Percentiles rank a stretch among this genome's conserved stretches.
phyloP scores from a whole-genome alignment of 2,113 vertebrate species.

The Microtus oregoni region DNA sequence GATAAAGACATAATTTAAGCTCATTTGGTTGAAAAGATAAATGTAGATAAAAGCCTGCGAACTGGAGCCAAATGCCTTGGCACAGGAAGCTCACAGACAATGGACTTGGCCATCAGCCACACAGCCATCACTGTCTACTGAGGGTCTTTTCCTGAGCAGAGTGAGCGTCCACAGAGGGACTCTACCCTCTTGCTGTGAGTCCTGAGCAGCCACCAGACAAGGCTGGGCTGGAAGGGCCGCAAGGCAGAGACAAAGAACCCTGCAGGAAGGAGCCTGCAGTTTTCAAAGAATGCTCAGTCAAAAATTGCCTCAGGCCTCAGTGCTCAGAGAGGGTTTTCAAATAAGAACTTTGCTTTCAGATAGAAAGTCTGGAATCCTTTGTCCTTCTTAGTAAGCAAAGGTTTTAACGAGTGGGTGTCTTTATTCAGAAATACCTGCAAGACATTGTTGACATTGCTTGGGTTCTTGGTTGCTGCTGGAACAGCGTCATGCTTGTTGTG shows the following conservation, averaged over 20 bases:
- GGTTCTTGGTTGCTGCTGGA: not conserved
- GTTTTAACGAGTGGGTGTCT: conserved; percentile 12
- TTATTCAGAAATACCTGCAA: conserved; percentile 38
- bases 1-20: conserved; percentile 76
- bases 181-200: no score
- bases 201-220: no score
- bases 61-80: conserved; percentile 64
- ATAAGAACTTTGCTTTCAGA: conserved; percentile 50
- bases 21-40: conserved; percentile 77
- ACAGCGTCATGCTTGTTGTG: not conserved
- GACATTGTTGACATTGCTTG: not conserved
- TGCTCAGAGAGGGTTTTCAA: conserved; percentile 56
- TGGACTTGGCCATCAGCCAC: conserved; percentile 39
- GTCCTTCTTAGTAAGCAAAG: not conserved
- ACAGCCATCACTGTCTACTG: not conserved
- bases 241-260: not conserved
- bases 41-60: conserved; percentile 76
- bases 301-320: not conserved
- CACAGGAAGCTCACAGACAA: conserved; percentile 53
- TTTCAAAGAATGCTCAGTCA: not conserved
- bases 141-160: not conserved
- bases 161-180: not conserved
- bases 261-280: accelerated
- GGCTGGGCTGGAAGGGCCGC: not conserved
- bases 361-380: conserved; percentile 14